Conservation (phyloP, 2,113 vertebrate species). For the Oncorhynchus tshawytscha region DNA sequence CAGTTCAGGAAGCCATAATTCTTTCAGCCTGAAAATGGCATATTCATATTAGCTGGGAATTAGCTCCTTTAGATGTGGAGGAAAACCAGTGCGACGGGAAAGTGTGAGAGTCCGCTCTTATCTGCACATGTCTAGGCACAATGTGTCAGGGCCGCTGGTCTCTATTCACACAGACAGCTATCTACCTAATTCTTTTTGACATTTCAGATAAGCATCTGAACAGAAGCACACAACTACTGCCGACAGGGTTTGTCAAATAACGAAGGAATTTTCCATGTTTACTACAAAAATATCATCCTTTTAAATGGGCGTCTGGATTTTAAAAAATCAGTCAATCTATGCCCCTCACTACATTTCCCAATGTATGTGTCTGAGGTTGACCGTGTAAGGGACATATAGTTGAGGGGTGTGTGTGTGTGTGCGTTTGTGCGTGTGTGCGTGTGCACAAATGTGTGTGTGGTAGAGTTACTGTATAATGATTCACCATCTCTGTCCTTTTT, state of each 20-base stretch:
- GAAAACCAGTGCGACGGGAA: constrained; percentile 59
- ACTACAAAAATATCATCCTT: constrained; percentile 61
- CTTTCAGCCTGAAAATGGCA: constrained; percentile 59
- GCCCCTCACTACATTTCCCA: constrained; percentile 35
- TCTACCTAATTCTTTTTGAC: constrained; percentile 76
- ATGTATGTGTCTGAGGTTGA: constrained; percentile 27
- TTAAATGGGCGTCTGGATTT: constrained; percentile 64
- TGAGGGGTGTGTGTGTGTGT: too few species aligned
- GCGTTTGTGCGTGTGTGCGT: background rate
- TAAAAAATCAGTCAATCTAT: constrained; percentile 34
- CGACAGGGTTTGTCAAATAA: constrained; percentile 67
- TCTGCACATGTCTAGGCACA: constrained; percentile 49
- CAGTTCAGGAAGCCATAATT: constrained; percentile 66
- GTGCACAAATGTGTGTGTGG: constrained; percentile 18
- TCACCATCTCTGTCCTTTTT: constrained; percentile 52
- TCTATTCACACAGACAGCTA: constrained; percentile 69
- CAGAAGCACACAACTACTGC: constrained; percentile 50
- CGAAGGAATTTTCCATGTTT: constrained; percentile 61
- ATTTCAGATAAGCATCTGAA: constrained; percentile 75
- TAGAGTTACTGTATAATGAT: constrained; percentile 18
- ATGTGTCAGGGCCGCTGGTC: constrained; percentile 45
- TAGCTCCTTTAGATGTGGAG: constrained; percentile 62
- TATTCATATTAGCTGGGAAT: constrained; percentile 77
- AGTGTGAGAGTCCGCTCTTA: constrained; percentile 64
- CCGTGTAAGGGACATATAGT: constrained; percentile 18